phyloP scores from a whole-genome alignment of 37 sponge, comb jelly and placozoan species.

The Eunapius fragilis region DNA sequence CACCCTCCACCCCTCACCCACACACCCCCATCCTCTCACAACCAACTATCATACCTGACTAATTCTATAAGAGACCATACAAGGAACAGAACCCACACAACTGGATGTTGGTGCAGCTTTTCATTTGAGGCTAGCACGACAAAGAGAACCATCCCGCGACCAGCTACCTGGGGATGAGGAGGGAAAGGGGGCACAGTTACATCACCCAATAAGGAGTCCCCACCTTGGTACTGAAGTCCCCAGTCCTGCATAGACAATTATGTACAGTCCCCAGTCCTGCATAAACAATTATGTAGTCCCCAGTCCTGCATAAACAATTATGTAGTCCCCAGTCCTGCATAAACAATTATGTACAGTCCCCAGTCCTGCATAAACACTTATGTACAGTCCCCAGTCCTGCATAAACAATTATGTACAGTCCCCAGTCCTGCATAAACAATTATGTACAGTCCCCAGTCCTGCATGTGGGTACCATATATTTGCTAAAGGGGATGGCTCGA shows the following conservation, averaged over 20 bases:
- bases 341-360: background rate
- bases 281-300: background rate
- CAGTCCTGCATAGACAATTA: too few relatives aligned
- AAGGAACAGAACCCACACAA: slow-evolving; percentile 72
- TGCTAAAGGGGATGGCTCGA: too few relatives aligned
- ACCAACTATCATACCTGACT: slow-evolving; percentile 50
- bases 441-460: background rate
- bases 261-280: background rate
- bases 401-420: background rate
- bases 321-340: background rate
- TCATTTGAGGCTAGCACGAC: slow-evolving; percentile 40
- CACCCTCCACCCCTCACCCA: background rate
- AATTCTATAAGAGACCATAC: slow-evolving; percentile 81
- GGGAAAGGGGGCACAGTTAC: background rate
- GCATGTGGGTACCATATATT: too few relatives aligned
- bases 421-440: background rate
- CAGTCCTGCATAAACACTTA: background rate
- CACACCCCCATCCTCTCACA: background rate
- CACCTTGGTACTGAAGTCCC: too few relatives aligned
- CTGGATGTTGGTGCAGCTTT: slow-evolving; percentile 57
- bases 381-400: background rate
- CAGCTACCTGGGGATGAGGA: slow-evolving; percentile 46
- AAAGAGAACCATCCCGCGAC: slow-evolving; percentile 71
- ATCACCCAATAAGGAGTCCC: background rate
- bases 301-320: background rate